Conservation (phyloP, 2,888 invertebrate species). For the Galeruca laticollis region DNA sequence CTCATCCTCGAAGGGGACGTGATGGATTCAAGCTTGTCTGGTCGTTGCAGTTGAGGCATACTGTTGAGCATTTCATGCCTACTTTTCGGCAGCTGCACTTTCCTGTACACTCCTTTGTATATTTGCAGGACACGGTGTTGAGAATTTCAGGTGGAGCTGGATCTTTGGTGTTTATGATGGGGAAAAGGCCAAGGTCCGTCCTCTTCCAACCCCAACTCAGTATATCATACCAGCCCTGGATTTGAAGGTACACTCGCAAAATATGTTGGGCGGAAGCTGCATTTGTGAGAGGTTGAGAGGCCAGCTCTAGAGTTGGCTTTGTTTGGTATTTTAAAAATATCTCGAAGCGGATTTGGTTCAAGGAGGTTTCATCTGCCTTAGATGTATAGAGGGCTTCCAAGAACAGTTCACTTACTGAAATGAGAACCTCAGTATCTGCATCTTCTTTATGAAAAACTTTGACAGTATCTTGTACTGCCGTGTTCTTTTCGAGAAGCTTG, state of each 20-base stretch:
- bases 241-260: background rate
- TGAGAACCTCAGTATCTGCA: background rate
- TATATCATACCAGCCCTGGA: too few relatives aligned
- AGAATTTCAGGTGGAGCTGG: background rate
- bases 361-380: background rate
- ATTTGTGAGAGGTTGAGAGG: background rate
- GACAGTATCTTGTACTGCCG: background rate
- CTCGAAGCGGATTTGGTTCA: background rate
- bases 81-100: background rate
- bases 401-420: background rate
- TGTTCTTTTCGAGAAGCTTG: too few relatives aligned
- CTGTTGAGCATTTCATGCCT: background rate
- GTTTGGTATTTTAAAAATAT: background rate
- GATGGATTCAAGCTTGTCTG: too few relatives aligned
- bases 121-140: background rate
- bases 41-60: background rate
- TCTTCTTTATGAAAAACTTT: background rate
- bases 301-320: background rate
- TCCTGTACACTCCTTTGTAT: background rate
- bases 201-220: background rate
- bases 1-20: too few relatives aligned
- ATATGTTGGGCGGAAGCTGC: background rate
- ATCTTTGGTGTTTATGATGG: background rate
- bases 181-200: background rate
- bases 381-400: too few relatives aligned